phyloP scores from a whole-genome alignment of 2,888 invertebrate genomes.

The Nephrotoma flavescens region DNA sequence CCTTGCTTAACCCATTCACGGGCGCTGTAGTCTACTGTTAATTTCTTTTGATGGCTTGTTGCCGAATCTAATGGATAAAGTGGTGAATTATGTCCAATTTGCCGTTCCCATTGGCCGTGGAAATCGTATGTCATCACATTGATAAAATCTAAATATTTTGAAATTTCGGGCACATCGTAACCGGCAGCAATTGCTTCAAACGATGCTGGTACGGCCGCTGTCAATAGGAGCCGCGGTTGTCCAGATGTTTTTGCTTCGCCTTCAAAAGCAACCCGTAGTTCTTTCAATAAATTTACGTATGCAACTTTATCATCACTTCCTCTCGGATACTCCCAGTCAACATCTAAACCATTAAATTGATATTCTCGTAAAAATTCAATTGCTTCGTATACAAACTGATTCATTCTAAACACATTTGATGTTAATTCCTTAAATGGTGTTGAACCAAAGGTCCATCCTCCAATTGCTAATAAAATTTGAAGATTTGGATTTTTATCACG shows the following conservation, averaged over 20 bases:
- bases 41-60: slow-evolving; percentile 81
- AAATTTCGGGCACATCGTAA: slow-evolving; percentile 85
- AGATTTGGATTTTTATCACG: slow-evolving; percentile 79
- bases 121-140: slow-evolving; percentile 94
- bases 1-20: slow-evolving; percentile 88
- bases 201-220: slow-evolving; percentile 85
- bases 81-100: slow-evolving; percentile 86
- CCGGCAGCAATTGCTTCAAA: slow-evolving; percentile 89
- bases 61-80: slow-evolving; percentile 78
- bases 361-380: slow-evolving; percentile 83
- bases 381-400: slow-evolving; percentile 88
- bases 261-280: slow-evolving; percentile 81
- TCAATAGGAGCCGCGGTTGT: slow-evolving; percentile 60
- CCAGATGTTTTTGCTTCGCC: slow-evolving; percentile 82
- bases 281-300: slow-evolving; percentile 60
- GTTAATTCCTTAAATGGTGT: slow-evolving; percentile 88
- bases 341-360: slow-evolving; percentile 83
- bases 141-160: slow-evolving; percentile 85
- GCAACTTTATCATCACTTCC: slow-evolving; percentile 75
- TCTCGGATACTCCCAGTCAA: slow-evolving; percentile 89
- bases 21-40: slow-evolving; percentile 83
- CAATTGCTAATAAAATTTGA: slow-evolving; percentile 76
- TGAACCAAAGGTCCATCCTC: slow-evolving; percentile 94
- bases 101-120: slow-evolving; percentile 88
- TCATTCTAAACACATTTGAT: slow-evolving; percentile 83